Base-by-base conservation (phyloP, 1,140 invertebrate genomes). In the Whitmania pigra region DNA sequence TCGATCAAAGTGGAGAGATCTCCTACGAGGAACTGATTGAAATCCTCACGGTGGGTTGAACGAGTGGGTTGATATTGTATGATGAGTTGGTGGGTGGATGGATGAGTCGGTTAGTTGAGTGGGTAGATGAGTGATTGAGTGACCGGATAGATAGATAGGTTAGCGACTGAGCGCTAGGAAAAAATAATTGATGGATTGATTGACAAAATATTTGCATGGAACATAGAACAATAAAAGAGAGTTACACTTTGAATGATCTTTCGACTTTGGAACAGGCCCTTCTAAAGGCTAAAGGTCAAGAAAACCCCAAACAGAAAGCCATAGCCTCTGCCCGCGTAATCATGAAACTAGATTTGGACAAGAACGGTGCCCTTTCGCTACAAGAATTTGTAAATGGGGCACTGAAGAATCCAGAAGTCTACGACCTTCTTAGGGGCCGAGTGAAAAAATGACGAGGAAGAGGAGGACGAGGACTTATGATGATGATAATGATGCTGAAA, bases 1-100 rank as follows among this genome's bases (percentile, higher is more conserved):
- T 93, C 11, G 89, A 93, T 77, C 88, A 89, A 0, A 89, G 92
- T 77, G 91, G 91, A 13, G 82, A 88, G 69, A 90, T 93, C 73
- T 89, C 88, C 31, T 88, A 89, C 78, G 86, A 74, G 17, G 79
- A 80, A 54, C 75, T 78, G 71, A 63, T 72, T 13, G 72, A 77
- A 55, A 79, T 79, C 57, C 60, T 79, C 7, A 66, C 74, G 71
- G n/a, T n/a, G n/a, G n/a, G n/a, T n/a, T n/a, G n/a, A n/a, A n/a
- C n/a, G n/a, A n/a, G n/a, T n/a, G n/a, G n/a, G n/a, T n/a, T n/a
- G n/a, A n/a, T n/a, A n/a, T n/a, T n/a, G n/a, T n/a, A n/a, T n/a
- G n/a, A n/a, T n/a, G n/a, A n/a, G n/a, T n/a, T n/a, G n/a, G 78
- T 79, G 6, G 20, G 57, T 63, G 25, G 25, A 57, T 57, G 54